Evolutionary conservation across 2,113 vertebrate genomes (phyloP).

Genomic region (Plotosus lineatus): DNA sequence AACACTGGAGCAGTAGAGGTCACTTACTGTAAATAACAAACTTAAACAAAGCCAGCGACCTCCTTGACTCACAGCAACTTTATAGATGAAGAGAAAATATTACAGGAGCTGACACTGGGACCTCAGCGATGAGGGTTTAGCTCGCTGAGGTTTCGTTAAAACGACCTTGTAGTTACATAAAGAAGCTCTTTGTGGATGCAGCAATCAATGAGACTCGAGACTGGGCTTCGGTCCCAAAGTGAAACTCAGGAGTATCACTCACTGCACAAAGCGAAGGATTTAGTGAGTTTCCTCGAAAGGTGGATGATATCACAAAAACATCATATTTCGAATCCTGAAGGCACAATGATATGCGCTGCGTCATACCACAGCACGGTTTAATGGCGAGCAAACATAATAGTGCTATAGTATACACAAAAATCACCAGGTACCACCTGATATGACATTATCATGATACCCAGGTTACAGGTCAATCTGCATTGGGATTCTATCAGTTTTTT

Average conservation of each 20-base stretch:
- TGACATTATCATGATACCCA: no score
- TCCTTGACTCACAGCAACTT: neutral
- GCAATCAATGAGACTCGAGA: neutral
- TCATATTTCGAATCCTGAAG: neutral
- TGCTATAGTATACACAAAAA: neutral
- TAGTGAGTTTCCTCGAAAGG: neutral
- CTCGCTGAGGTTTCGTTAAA: neutral
- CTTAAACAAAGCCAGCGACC: neutral
- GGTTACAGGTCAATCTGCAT: no score
- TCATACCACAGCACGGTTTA: no score
- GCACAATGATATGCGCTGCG: neutral
- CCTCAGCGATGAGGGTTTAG: neutral
- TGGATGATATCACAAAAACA: neutral
- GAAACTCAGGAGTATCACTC: neutral
- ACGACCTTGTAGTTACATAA: constrained; percentile 8
- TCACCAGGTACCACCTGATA: no score
- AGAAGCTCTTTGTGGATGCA: neutral
- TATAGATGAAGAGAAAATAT: neutral
- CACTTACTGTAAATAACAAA: neutral
- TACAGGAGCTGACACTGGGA: neutral
- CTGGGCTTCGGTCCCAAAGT: neutral
- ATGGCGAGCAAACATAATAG: neutral
- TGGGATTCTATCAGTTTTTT: no score
- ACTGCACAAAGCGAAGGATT: neutral
- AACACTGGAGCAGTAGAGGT: neutral